Evolutionary conservation across 2,113 vertebrate genomes (phyloP).

Genomic region (Limanda limanda): DNA sequence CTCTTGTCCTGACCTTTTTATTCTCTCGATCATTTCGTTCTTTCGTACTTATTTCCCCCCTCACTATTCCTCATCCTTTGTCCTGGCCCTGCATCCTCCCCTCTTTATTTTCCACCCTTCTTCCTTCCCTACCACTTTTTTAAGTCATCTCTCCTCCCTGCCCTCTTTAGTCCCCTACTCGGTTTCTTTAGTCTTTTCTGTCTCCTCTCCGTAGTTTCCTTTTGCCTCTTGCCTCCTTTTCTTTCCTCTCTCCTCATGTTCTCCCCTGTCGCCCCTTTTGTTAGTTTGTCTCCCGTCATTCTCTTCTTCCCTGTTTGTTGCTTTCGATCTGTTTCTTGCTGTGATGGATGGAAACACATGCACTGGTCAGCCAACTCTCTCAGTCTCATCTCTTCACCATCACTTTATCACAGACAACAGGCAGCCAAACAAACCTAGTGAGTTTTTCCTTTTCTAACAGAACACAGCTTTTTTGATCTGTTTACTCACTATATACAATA

Average conservation of each 20-base stretch:
- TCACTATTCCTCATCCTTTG: no score
- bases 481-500: no score
- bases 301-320: slow-evolving; percentile 33
- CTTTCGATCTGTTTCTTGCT: slow-evolving; percentile 54
- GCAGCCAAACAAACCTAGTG: slow-evolving; percentile 20
- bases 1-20: neutral
- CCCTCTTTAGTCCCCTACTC: no score
- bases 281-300: neutral
- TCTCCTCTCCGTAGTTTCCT: neutral
- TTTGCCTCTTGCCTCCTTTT: no score
- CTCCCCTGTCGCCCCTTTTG: neutral
- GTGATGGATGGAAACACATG: slow-evolving; percentile 61
- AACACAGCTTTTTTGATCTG: no score
- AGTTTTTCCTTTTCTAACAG: no score
- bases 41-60: neutral
- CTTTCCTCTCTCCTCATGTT: no score
- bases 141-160: neutral
- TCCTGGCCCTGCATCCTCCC: neutral
- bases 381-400: slow-evolving; percentile 14
- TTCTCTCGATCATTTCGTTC: neutral
- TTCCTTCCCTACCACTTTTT: neutral
- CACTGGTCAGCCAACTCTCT: slow-evolving; percentile 1
- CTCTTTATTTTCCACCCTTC: neutral
- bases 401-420: slow-evolving; percentile 13
- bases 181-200: neutral